phyloP scores from a whole-genome alignment of 2,888 invertebrate species.

The Branchellion lobata region DNA sequence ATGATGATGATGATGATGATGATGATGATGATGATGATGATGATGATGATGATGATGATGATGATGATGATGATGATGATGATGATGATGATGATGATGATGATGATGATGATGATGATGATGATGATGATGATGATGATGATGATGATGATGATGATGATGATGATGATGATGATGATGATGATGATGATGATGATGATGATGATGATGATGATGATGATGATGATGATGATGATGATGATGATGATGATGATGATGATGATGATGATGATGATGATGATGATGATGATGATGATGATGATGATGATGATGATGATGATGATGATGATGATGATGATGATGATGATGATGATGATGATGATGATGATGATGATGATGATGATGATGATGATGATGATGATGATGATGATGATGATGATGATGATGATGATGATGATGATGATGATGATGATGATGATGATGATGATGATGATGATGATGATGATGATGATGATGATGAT shows the following conservation, averaged over 20 bases:
- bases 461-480: conserved; percentile 22
- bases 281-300: background rate
- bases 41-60: no score
- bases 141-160: conserved; percentile 80
- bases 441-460: conserved; percentile 26
- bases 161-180: background rate
- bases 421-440: conserved; percentile 15
- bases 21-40: background rate
- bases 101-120: no score
- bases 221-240: conserved; percentile 26
- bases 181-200: conserved; percentile 17
- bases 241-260: background rate
- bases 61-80: no score
- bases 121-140: conserved; percentile 87
- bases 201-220: conserved; percentile 35
- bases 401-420: conserved; percentile 27
- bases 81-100: no score
- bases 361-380: conserved; percentile 92
- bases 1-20: conserved; percentile 33
- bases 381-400: conserved; percentile 42
- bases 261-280: background rate
- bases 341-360: conserved; percentile 92
- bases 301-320: background rate
- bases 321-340: conserved; percentile 95
- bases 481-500: conserved; percentile 5